These are phyloP conservation scores for Trididemnum clinides DNA, from an alignment of 23 tunicate genomes.

Conservation along the genomic window DNA sequence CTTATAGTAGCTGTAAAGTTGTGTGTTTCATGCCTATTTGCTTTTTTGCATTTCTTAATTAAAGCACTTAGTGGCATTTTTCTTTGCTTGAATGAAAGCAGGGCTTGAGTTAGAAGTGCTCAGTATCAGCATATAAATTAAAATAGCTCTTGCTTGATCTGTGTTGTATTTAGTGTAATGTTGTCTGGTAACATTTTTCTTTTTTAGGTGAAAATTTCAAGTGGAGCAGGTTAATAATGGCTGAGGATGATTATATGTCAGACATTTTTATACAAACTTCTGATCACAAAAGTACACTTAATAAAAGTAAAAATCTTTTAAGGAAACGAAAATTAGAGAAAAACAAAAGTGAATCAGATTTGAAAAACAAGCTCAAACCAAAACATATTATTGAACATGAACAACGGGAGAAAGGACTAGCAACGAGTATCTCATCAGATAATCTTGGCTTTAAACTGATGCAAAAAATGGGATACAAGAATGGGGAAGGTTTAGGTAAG, in stretches of 20 bases:
- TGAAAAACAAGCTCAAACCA: conserved; percentile 43
- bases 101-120: no score
- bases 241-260: conserved; percentile 78
- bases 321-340: conserved; percentile 56
- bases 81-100: no score
- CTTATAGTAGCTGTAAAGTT: no score
- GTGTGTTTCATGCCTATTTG: no score
- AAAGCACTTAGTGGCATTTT: no score
- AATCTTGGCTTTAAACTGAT: conserved; percentile 87
- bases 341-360: conserved; percentile 28
- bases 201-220: no score
- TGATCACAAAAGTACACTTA: not conserved
- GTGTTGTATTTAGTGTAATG: no score
- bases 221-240: not conserved
- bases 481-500: conserved; percentile 84
- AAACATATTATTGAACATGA: conserved; percentile 61
- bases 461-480: conserved; percentile 90
- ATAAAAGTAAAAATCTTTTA: not conserved
- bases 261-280: conserved; percentile 42
- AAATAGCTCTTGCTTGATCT: no score
- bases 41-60: no score
- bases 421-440: conserved; percentile 54
- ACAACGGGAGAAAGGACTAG: conserved; percentile 70
- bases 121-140: no score
- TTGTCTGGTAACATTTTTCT: no score